These are phyloP conservation scores for Trachymyrmex septentrionalis DNA, from an alignment of 1,140 invertebrate species.

Conservation along the genomic window DNA sequence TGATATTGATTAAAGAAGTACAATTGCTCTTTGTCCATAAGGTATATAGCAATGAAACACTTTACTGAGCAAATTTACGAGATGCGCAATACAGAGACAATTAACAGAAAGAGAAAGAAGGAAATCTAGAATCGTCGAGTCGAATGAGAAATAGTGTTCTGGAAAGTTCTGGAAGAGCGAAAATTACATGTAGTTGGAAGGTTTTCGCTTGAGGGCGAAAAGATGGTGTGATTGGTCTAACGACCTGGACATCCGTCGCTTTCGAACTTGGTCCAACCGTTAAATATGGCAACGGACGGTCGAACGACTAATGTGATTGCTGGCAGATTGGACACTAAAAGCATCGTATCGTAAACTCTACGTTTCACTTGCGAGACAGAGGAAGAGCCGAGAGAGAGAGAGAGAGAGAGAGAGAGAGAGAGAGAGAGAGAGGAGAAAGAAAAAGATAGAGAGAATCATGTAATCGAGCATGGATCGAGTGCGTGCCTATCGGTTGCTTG, in stretches of 20 bases:
- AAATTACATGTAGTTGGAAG: constrained; percentile 46
- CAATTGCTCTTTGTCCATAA: background rate
- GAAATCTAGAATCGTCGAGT: background rate
- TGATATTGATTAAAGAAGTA: constrained; percentile 36
- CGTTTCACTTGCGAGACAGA: constrained; percentile 38
- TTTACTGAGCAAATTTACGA: constrained; percentile 51
- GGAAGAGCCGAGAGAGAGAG: background rate
- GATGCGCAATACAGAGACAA: constrained; percentile 22
- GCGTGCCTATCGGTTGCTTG: constrained; percentile 63
- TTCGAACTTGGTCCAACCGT: constrained; percentile 74
- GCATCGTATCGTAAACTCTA: constrained; percentile 77
- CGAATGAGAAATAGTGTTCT: constrained; percentile 17
- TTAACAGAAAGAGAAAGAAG: background rate
- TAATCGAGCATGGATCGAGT: constrained; percentile 45
- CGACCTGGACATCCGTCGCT: constrained; percentile 74
- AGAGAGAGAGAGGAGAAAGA: too few relatives aligned
- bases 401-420: too few relatives aligned
- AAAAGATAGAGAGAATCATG: too few relatives aligned
- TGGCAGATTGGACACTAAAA: constrained; percentile 78
- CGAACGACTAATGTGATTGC: constrained; percentile 79
- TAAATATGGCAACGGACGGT: constrained; percentile 76
- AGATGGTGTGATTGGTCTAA: constrained; percentile 65
- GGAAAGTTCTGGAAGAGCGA: constrained; percentile 1
- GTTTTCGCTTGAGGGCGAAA: constrained; percentile 24
- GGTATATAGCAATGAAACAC: background rate